phyloP scores from a whole-genome alignment of 2,797 vertebrate genomes.

The Telmatherina bonti region DNA sequence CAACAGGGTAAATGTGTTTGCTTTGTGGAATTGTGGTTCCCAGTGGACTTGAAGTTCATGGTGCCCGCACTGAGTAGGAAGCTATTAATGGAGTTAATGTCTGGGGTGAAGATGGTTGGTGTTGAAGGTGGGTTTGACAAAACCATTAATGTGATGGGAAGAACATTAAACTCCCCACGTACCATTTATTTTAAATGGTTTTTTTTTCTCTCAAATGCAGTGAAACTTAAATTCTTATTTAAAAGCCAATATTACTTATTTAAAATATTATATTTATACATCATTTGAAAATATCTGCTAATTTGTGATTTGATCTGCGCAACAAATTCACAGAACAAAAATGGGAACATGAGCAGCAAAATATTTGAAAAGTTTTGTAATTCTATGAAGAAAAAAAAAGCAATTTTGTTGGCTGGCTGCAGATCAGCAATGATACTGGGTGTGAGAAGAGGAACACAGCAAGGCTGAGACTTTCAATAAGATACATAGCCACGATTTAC shows the following conservation, averaged over 20 bases:
- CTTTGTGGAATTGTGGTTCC: slow-evolving; percentile 39
- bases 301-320: no score
- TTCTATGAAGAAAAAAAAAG: neutral
- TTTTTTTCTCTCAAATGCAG: no score
- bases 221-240: no score
- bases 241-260: no score
- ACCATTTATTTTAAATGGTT: no score
- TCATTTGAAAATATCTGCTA: no score
- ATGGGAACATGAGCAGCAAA: no score
- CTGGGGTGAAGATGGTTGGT: neutral
- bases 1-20: slow-evolving; percentile 56
- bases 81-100: neutral
- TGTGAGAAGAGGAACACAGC: neutral
- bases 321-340: no score
- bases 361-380: neutral
- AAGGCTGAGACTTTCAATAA: neutral
- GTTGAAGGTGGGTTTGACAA: neutral
- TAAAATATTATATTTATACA: neutral
- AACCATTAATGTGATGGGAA: neutral
- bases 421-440: neutral
- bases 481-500: neutral
- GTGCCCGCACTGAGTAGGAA: slow-evolving; percentile 14
- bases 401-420: neutral
- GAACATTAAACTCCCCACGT: neutral
- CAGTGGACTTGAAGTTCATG: slow-evolving; percentile 11